phyloP scores from a whole-genome alignment of 37 sponge, comb jelly and placozoan species.

The Geodia barretti region DNA sequence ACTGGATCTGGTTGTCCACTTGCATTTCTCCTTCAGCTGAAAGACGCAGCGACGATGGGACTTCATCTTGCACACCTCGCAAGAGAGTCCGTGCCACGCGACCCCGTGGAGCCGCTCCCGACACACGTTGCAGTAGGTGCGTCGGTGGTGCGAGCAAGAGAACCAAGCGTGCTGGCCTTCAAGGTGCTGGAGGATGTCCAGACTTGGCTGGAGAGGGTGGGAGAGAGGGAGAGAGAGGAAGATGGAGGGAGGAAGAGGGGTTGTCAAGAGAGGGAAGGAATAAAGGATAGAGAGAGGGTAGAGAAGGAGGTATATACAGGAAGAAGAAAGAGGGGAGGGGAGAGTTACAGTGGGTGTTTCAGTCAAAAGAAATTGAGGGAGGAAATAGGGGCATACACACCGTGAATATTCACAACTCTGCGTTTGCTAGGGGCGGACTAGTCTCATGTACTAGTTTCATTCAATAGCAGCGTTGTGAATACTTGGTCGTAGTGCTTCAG shows the following conservation, averaged over 20 bases:
- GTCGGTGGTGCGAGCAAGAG: slow-evolving; percentile 70
- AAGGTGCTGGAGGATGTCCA: slow-evolving; percentile 45
- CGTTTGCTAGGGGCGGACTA: too few species aligned
- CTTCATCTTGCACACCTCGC: slow-evolving; percentile 96
- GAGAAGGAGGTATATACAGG: not conserved
- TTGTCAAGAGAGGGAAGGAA: not conserved
- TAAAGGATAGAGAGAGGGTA: not conserved
- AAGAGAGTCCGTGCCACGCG: slow-evolving; percentile 83
- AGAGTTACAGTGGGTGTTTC: not conserved
- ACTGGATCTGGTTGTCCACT: slow-evolving; percentile 87
- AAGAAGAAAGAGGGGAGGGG: too few species aligned
- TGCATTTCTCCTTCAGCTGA: slow-evolving; percentile 63
- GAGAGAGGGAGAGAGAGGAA: not conserved
- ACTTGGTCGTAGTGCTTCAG: too few species aligned
- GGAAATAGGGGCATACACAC: too few species aligned
- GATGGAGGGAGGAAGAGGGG: not conserved
- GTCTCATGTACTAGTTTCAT: too few species aligned
- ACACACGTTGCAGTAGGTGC: slow-evolving; percentile 89
- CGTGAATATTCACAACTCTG: too few species aligned
- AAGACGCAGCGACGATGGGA: slow-evolving; percentile 81
- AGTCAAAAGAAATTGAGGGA: too few species aligned
- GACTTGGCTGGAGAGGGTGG: slow-evolving; percentile 6
- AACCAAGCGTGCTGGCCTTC: slow-evolving; percentile 89
- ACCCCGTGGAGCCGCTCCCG: slow-evolving; percentile 76
- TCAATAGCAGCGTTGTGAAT: too few species aligned